These are phyloP conservation scores for Echinarachnius parma DNA, from an alignment of 53 echinoderm and acorn worm genomes.

Conservation along the genomic window DNA sequence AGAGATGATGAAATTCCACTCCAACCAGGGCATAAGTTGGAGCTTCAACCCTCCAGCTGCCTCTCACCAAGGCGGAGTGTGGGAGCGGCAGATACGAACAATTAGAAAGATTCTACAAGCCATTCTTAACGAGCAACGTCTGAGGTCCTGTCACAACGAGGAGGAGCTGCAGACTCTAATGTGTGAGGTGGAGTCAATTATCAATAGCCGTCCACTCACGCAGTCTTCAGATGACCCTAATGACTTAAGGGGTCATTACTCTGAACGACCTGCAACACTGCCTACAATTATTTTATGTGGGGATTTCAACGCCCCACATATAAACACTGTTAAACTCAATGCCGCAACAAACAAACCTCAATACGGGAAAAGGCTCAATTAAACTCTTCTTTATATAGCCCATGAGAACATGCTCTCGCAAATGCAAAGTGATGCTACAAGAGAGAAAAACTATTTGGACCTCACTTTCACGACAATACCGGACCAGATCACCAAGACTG, in stretches of 20 bases:
- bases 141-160: conserved; percentile 8
- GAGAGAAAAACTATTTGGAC: no score
- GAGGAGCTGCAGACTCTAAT: conserved; percentile 52
- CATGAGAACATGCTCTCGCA: no score
- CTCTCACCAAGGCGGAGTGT: conserved; percentile 56
- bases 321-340: not conserved
- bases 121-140: conserved; percentile 43
- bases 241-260: not conserved
- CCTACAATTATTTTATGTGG: no score
- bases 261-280: conserved; percentile 1
- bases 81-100: conserved; percentile 30
- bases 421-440: no score
- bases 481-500: no score
- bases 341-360: not conserved
- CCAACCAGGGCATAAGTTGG: conserved; percentile 31
- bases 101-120: conserved; percentile 39
- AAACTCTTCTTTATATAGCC: not conserved
- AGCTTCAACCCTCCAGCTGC: conserved; percentile 59
- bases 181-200: conserved; percentile 54
- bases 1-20: conserved; percentile 12
- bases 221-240: conserved; percentile 24
- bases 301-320: no score
- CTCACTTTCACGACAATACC: no score
- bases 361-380: not conserved
- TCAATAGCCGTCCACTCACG: conserved; percentile 55